phyloP scores from a whole-genome alignment of 2,888 invertebrate genomes.

The Ischnura elegans region DNA sequence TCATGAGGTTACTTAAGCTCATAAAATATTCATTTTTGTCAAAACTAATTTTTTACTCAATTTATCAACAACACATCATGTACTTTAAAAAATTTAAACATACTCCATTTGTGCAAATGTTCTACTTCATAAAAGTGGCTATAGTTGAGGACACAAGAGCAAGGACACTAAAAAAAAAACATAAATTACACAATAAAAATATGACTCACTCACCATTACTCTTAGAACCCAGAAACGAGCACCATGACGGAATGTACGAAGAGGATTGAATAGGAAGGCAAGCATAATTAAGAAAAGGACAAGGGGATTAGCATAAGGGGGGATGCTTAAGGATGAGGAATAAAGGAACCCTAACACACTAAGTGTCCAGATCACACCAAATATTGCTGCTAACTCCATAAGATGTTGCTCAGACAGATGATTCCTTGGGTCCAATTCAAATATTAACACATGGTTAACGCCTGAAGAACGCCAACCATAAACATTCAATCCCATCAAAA shows the following conservation, averaged over 20 bases:
- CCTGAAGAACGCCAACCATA: slow-evolving; percentile 98
- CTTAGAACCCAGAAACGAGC: slow-evolving; percentile 96
- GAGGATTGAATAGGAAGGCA: slow-evolving; percentile 93
- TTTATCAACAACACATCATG: too few species aligned
- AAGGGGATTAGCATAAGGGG: slow-evolving; percentile 95
- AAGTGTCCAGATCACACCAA: slow-evolving; percentile 96
- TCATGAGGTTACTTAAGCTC: background rate
- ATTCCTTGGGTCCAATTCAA: slow-evolving; percentile 97
- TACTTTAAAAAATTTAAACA: too few species aligned
- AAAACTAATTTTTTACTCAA: too few species aligned
- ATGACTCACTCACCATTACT: slow-evolving; percentile 88
- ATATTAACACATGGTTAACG: slow-evolving; percentile 99
- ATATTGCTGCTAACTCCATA: slow-evolving; percentile 95
- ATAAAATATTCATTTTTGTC: too few species aligned
- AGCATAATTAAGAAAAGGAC: slow-evolving; percentile 88
- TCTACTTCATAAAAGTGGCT: too few species aligned
- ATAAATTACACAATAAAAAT: background rate
- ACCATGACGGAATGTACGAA: slow-evolving; percentile 86
- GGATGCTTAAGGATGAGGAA: slow-evolving; percentile 88
- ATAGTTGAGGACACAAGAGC: too few species aligned
- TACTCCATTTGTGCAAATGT: too few species aligned
- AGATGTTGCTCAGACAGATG: slow-evolving; percentile 96
- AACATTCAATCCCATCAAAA: slow-evolving; percentile 96
- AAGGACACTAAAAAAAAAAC: too few species aligned
- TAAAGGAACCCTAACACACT: slow-evolving; percentile 92